phyloP scores from a whole-genome alignment of 2,113 vertebrate genomes.

The Erinaceus europaeus region DNA sequence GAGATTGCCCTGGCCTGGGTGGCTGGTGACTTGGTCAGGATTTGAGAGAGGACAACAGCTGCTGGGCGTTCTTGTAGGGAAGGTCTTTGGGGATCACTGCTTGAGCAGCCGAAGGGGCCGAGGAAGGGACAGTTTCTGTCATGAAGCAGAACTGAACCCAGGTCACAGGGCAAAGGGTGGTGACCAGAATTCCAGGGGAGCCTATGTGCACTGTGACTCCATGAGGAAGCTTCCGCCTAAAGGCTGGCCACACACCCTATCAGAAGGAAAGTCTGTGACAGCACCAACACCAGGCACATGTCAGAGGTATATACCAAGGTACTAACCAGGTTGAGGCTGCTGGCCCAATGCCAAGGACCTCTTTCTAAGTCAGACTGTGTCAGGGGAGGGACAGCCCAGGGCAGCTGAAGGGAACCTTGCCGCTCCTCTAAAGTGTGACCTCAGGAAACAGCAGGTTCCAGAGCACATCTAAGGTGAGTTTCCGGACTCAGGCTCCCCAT shows the following conservation, averaged over 20 bases:
- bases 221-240: background rate
- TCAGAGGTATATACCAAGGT: background rate
- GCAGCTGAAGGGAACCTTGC: background rate
- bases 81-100: background rate
- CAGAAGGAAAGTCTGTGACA: background rate
- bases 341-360: background rate
- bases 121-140: background rate
- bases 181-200: slow-evolving; percentile 73
- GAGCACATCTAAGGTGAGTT: background rate
- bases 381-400: background rate
- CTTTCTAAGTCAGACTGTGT: background rate
- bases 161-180: background rate
- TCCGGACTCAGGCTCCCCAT: background rate
- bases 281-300: background rate
- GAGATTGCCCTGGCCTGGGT: slow-evolving; percentile 47
- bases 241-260: background rate
- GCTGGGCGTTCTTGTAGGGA: background rate
- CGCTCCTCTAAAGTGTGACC: background rate
- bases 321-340: slow-evolving; percentile 9
- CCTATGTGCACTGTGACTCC: background rate
- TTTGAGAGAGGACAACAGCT: background rate
- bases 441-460: background rate
- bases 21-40: slow-evolving; percentile 48
- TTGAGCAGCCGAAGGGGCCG: background rate
- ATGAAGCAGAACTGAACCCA: background rate